phyloP scores from a whole-genome alignment of 2,888 invertebrate genomes.

The Tanypteryx hageni region DNA sequence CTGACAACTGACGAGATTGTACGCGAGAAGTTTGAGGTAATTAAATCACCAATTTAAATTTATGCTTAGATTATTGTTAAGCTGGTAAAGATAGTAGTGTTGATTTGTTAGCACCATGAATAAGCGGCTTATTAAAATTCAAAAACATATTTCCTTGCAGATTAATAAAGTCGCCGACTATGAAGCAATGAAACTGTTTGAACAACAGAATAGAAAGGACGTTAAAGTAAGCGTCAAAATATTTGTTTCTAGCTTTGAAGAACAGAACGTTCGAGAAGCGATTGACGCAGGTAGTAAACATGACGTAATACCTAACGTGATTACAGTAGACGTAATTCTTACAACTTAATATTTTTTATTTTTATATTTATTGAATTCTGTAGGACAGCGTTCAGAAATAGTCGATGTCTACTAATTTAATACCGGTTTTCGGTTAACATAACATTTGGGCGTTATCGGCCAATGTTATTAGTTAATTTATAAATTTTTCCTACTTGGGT shows the following conservation, averaged over 20 bases:
- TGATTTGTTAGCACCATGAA: conserved; percentile 65
- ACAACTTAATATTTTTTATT: neutral
- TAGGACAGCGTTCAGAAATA: too few species aligned
- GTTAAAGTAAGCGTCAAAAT: conserved; percentile 92
- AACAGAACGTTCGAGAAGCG: conserved; percentile 82
- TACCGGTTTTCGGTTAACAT: neutral
- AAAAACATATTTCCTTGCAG: conserved; percentile 64
- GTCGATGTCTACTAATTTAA: too few species aligned
- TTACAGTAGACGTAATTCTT: conserved; percentile 59
- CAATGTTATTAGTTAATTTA: too few species aligned
- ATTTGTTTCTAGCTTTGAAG: conserved; percentile 85
- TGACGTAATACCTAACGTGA: neutral
- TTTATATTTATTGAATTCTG: too few species aligned
- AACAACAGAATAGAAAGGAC: conserved; percentile 83
- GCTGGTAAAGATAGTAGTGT: neutral
- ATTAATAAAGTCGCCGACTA: conserved; percentile 75
- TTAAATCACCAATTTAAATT: neutral
- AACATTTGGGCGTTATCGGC: neutral
- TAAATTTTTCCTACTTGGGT: too few species aligned
- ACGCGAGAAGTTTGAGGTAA: neutral
- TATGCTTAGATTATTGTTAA: neutral
- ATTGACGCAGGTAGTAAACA: conserved; percentile 81
- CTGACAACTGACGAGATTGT: neutral
- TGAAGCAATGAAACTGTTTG: conserved; percentile 80
- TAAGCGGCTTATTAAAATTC: too few species aligned